Evolutionary conservation across 2,113 vertebrate genomes (phyloP), one percentile per base, ranked within the genome.

Genomic region (Laticauda laticaudata): DNA sequence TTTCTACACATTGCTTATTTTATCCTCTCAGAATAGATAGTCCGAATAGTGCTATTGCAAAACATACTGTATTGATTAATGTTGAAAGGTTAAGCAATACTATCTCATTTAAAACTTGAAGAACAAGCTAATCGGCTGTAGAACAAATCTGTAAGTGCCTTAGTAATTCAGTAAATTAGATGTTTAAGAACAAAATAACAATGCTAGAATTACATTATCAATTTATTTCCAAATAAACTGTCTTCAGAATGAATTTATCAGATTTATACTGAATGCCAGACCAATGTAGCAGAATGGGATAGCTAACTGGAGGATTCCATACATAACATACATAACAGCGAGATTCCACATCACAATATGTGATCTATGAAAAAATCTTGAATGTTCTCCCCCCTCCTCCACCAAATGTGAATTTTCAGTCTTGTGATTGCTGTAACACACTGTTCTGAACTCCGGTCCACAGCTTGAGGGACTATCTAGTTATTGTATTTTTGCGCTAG

Each of bases 181-280:
- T 87, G 23, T 93, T 93, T 94, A 0, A 93, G 93, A 93, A 90
- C 12, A 29, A 48, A 34, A 7, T 88, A 55, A 90, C 59, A 5
- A 48, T 90, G 75, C 86, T 54, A 90, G 90, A 93, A 18, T 10
- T 51, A 21, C 86, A 54, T 23, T 14, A 18, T 75, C 90, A 24
- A 56, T 20, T 61, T 92, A 43, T 43, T 92, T 88, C n/a, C 45
- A 54, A 69, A 34, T 18, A 55, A 92, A 88, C 21, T 11, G n/a
- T 69, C 11, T 59, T 75, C 29, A 48, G 56, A 53, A 64, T 53
- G 11, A 45, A 10, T 64, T 69, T 39, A 64, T 39, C 15, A 54
- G 23, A 34, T 39, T 86, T 81, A 39, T 57, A 48, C 18, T n/a
- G 55, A 90, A 61, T 64, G 45, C 23, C 88, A 90, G 39, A 53